Conservation (phyloP, 2,888 invertebrate genomes). For the Cantharis rufa region DNA sequence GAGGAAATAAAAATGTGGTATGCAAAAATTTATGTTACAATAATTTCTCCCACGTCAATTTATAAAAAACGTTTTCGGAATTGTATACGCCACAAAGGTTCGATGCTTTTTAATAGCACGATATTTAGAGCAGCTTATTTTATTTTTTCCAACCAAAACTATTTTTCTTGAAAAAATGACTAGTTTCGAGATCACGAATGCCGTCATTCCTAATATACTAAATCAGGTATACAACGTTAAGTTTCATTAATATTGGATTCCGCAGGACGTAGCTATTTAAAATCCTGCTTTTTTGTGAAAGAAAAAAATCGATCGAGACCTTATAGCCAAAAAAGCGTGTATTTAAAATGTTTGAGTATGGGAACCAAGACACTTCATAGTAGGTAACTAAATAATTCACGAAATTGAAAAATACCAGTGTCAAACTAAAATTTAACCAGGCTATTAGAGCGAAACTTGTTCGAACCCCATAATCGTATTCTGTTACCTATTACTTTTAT, state of each 20-base stretch:
- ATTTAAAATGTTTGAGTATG: neutral
- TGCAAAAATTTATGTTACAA: too few species aligned
- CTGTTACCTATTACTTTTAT: neutral
- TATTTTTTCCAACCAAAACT: too few species aligned
- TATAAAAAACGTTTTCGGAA: too few species aligned
- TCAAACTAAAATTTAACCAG: conserved; percentile 7
- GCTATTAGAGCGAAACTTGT: conserved; percentile 1
- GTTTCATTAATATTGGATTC: neutral
- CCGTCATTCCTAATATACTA: too few species aligned
- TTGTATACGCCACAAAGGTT: too few species aligned
- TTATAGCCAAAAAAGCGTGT: neutral
- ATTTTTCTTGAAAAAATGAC: too few species aligned
- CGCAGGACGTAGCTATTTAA: neutral
- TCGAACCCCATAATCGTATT: neutral
- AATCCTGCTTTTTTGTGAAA: neutral
- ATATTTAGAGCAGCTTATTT: too few species aligned
- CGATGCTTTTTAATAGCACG: too few species aligned
- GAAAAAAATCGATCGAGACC: neutral
- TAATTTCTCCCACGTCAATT: too few species aligned
- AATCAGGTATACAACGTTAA: neutral
- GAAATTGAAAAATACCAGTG: conserved; percentile 5
- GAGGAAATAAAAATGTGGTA: too few species aligned
- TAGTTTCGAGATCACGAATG: too few species aligned
- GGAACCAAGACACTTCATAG: conserved; percentile 4
- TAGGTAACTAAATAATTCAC: conserved; percentile 2